Evolutionary conservation across 2,113 vertebrate genomes (phyloP), one percentile per base, ranked within the genome.

Genomic region (Ranitomeya variabilis): DNA sequence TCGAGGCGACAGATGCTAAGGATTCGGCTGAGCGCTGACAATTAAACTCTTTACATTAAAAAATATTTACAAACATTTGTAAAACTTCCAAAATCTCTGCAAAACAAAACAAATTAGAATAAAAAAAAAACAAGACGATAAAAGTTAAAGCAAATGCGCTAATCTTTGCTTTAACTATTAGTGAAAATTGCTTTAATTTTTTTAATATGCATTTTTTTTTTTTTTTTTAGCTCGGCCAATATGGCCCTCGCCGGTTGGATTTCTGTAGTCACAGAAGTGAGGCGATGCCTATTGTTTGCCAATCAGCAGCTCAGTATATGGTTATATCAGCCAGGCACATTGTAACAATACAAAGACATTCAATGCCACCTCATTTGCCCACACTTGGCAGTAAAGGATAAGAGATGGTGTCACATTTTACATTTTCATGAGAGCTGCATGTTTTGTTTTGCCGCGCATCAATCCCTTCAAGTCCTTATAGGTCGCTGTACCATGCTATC

Each of bases 21-120:
- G 2, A 57, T 23, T 57, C 54, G 54, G 45, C 92, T 92, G 94
- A 90, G 93, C 66, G 92, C 91, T 94, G 93, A 94, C 91, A 93
- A 91, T 95, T 93, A 59, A 14, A 85, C 73, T 77, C 54, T 80
- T 80, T 71, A 95, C 94, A 93, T 95, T 94, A 92, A 93, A 95
- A 96, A 95, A 94, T 94, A 93, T 93, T 92, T 94, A 95, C 93
- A 95, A 91, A 90, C 92, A 92, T 94, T 91, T 94, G 92, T 92
- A 93, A 92, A 92, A 90, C 14, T 14, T 67, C 45, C 57, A 62
- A 79, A 86, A 80, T 80, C 3, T 59, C 57, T 7, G 21, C 7
- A 11, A 4, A n/a, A 67, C n/a, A 67, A 80, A 37, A 55, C 69
- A 87, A 55, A 71, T 23, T 55, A 54, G 26, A 57, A 2, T 16